These are phyloP conservation scores for Nannoperca obscura DNA, from an alignment of 2,797 vertebrate genomes.

Conservation along the genomic window DNA sequence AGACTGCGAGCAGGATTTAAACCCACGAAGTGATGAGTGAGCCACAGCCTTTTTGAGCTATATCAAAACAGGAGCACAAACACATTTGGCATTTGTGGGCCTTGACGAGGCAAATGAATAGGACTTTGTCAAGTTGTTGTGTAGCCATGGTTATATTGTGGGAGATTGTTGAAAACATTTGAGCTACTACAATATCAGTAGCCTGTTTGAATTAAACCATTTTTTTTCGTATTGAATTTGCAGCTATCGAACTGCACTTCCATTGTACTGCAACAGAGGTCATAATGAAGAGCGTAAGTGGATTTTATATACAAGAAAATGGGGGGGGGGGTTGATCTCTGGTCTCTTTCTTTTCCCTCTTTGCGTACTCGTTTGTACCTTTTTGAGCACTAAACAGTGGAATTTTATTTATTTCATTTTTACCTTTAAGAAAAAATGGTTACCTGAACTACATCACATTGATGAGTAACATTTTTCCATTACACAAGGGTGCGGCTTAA, in stretches of 20 bases:
- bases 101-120: background rate
- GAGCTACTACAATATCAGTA: background rate
- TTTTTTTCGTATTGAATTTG: conserved; percentile 1
- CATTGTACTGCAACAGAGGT: background rate
- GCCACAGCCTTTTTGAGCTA: background rate
- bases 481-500: background rate
- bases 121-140: conserved; percentile 6
- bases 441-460: background rate
- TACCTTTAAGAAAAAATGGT: background rate
- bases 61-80: conserved; percentile 16
- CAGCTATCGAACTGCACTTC: background rate
- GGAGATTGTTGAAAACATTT: conserved; percentile 4
- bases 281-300: background rate
- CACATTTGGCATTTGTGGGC: conserved; percentile 14
- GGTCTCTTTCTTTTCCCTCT: too few species aligned
- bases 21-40: conserved; percentile 11
- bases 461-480: background rate
- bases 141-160: background rate
- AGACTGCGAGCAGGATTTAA: conserved; percentile 19
- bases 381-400: background rate
- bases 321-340: too few species aligned
- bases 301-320: background rate
- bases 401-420: background rate
- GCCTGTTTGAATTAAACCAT: background rate
- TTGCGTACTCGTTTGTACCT: background rate